Percentiles rank a stretch among this genome's conserved stretches.
Conservation (phyloP, 2,113 vertebrate genomes). For the Lampris megalopsis region DNA sequence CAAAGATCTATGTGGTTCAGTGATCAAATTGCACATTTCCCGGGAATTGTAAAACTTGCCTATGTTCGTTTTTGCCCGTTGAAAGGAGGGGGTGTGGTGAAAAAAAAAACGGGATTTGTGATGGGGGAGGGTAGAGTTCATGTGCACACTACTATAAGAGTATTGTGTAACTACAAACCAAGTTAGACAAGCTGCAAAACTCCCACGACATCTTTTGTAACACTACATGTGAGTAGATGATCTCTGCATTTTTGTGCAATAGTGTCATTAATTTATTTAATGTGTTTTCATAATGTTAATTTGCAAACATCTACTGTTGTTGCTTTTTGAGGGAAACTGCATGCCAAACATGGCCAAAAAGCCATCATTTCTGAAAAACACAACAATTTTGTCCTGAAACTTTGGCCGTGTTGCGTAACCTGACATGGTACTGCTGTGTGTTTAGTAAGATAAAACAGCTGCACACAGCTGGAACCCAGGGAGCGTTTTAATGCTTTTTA, state of each 20-base stretch:
- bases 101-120: neutral
- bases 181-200: neutral
- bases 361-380: neutral
- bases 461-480: constrained; percentile 38
- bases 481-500: constrained; percentile 5
- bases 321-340: neutral
- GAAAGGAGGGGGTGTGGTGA: constrained; percentile 44
- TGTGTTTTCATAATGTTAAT: neutral
- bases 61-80: neutral
- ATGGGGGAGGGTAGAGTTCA: constrained; percentile 8
- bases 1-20: neutral
- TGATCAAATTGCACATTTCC: constrained; percentile 28
- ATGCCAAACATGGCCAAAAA: neutral
- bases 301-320: neutral
- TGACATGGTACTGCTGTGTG: neutral
- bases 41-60: constrained; percentile 19
- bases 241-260: constrained; percentile 22
- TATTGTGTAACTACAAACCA: neutral
- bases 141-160: constrained; percentile 44
- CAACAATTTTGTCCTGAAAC: neutral
- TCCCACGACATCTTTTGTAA: constrained; percentile 17
- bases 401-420: neutral
- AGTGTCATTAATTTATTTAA: neutral
- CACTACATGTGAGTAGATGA: constrained; percentile 48
- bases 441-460: constrained; percentile 36